A percentile compares a stretch with the other conserved stretches of the same genome.
phyloP scores from a whole-genome alignment of 2,113 vertebrate species.

The Aegotheles bennettii region DNA sequence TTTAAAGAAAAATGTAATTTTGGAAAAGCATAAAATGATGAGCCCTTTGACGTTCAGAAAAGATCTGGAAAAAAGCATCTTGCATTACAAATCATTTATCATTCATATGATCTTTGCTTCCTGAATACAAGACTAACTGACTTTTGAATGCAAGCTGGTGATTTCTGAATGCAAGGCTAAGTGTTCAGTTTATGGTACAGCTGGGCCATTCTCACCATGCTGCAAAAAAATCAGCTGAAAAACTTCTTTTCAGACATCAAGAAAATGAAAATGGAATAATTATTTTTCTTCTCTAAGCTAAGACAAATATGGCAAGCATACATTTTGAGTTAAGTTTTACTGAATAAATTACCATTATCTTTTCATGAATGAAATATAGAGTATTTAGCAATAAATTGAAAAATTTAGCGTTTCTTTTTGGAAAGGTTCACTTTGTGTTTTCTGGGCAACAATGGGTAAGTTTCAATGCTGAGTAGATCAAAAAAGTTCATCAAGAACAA shows the following conservation, averaged over 20 bases:
- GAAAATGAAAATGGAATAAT: conserved; percentile 20
- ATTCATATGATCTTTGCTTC: conserved; percentile 46
- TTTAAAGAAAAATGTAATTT: conserved; percentile 8
- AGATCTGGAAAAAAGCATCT: neutral
- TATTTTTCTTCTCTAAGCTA: conserved; percentile 29
- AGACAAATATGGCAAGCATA: neutral
- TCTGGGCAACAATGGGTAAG: neutral
- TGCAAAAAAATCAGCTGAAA: conserved; percentile 11
- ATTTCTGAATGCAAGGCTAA: conserved; percentile 48
- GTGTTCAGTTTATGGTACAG: conserved; percentile 36
- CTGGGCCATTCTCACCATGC: conserved; percentile 44
- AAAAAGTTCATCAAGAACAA: neutral
- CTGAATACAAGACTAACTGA: conserved; percentile 44
- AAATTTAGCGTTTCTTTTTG: neutral
- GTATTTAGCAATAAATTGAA: neutral
- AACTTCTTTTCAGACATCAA: conserved; percentile 26
- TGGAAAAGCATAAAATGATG: neutral
- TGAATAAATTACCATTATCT: neutral
- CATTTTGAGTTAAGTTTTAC: neutral
- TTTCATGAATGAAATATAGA: neutral
- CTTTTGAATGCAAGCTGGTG: conserved; percentile 33
- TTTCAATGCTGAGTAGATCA: neutral
- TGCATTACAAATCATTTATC: conserved; percentile 33
- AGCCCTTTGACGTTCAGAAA: neutral
- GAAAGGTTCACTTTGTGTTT: neutral